A percentile compares a stretch with the other conserved stretches of the same genome.
Evolutionary conservation across 92 coral and sea anemone genomes (phyloP).

Genomic region (Parazoanthus swiftii): DNA sequence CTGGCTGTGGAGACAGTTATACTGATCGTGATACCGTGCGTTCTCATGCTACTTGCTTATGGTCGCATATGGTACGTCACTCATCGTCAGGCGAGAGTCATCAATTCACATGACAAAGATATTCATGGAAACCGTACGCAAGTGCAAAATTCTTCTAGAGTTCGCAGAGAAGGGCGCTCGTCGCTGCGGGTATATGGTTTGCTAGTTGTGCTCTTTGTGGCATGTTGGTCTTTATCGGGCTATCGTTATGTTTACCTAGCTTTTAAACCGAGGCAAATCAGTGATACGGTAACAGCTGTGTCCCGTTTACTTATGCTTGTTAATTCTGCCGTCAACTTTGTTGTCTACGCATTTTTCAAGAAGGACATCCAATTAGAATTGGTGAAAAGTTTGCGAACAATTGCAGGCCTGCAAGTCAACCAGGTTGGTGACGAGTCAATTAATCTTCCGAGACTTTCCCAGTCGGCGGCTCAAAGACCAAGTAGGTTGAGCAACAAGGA

Average conservation of each 20-base stretch:
- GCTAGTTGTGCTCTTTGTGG: conserved; percentile 45
- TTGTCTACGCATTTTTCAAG: conserved; percentile 46
- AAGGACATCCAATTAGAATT: conserved; percentile 44
- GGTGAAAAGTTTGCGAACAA: not conserved
- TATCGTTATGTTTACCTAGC: conserved; percentile 35
- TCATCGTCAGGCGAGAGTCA: conserved; percentile 35
- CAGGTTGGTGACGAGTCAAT: not conserved
- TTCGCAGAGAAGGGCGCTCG: conserved; percentile 44
- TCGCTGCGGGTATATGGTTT: conserved; percentile 49
- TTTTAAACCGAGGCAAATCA: conserved; percentile 14
- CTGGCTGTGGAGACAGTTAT: conserved; percentile 32
- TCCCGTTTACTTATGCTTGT: conserved; percentile 45
- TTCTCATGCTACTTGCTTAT: conserved; percentile 45
- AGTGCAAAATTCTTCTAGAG: conserved; percentile 18
- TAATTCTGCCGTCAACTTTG: conserved; percentile 45
- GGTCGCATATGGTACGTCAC: conserved; percentile 37
- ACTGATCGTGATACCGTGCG: conserved; percentile 40
- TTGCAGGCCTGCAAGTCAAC: not conserved
- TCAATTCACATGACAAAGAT: conserved; percentile 36
- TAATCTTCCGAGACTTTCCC: not conserved
- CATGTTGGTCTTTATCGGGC: conserved; percentile 50
- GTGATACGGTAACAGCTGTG: conserved; percentile 2
- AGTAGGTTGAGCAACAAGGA: not conserved
- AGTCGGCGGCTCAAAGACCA: not conserved
- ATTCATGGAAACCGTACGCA: not conserved